phyloP scores from a whole-genome alignment of 2,113 vertebrate species.

The Chaetodon auriga region DNA sequence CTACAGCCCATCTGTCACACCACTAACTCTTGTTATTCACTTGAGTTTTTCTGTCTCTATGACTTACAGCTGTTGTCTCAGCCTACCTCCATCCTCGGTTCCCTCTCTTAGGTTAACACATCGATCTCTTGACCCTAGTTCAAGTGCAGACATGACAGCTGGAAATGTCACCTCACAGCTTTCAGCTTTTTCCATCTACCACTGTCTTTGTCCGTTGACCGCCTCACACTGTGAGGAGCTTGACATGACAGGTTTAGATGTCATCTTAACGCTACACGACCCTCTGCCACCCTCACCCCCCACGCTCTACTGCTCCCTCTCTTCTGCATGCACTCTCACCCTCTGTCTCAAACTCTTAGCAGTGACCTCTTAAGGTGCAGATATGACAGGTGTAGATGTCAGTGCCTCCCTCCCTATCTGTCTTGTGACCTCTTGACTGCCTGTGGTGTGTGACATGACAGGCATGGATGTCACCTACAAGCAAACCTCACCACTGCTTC shows the following conservation, averaged over 20 bases:
- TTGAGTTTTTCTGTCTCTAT: slow-evolving; percentile 18
- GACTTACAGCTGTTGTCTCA: slow-evolving; percentile 61
- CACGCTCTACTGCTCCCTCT: neutral
- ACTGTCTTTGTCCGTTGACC: slow-evolving; percentile 73
- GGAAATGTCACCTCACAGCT: slow-evolving; percentile 64
- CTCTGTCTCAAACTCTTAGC: slow-evolving; percentile 63
- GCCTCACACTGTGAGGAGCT: slow-evolving; percentile 48
- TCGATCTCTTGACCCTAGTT: slow-evolving; percentile 62
- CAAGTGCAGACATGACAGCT: slow-evolving; percentile 64
- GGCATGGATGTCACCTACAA: slow-evolving; percentile 67
- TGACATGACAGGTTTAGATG: slow-evolving; percentile 76
- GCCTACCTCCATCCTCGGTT: slow-evolving; percentile 17
- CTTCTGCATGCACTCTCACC: slow-evolving; percentile 31
- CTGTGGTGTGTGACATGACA: slow-evolving; percentile 54
- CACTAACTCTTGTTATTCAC: slow-evolving; percentile 14
- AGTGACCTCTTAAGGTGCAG: slow-evolving; percentile 62
- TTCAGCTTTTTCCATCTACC: slow-evolving; percentile 30
- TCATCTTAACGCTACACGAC: slow-evolving; percentile 68
- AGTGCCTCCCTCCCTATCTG: slow-evolving; percentile 13
- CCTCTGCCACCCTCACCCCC: slow-evolving; percentile 36
- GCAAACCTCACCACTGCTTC: slow-evolving; percentile 43
- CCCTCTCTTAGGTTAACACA: slow-evolving; percentile 50
- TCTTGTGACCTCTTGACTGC: slow-evolving; percentile 55
- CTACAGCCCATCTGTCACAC: neutral
- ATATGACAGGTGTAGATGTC: slow-evolving; percentile 71